Evolutionary conservation across 37 sponge, comb jelly and placozoan species (phyloP).

Genomic region (Lycopodina hypogea): DNA sequence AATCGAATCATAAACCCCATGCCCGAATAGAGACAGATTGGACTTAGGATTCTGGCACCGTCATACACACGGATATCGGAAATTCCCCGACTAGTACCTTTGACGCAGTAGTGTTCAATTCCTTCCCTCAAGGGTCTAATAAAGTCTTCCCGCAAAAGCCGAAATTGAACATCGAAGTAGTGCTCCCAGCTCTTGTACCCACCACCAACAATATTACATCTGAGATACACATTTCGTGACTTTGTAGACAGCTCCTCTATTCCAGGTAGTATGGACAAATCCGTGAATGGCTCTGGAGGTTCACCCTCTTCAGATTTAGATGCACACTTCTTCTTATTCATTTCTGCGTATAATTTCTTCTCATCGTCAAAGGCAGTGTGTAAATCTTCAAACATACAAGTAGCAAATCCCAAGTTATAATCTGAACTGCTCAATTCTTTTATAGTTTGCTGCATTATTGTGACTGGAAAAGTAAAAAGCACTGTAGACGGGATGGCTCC

Average conservation of each 20-base stretch:
- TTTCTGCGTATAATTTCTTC: not conserved
- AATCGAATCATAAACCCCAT: slow-evolving; percentile 63
- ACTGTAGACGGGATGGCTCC: slow-evolving; percentile 8
- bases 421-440: not conserved
- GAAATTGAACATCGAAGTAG: slow-evolving; percentile 79
- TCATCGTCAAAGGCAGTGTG: not conserved
- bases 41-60: slow-evolving; percentile 43
- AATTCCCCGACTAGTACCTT: not conserved
- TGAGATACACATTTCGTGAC: slow-evolving; percentile 22
- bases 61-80: slow-evolving; percentile 59
- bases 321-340: not conserved
- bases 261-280: slow-evolving; percentile 32
- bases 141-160: slow-evolving; percentile 86
- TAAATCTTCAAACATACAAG: slow-evolving; percentile 7
- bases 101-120: slow-evolving; percentile 18
- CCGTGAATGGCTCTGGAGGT: slow-evolving; percentile 37
- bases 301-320: not conserved
- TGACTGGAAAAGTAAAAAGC: slow-evolving; percentile 7
- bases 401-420: not conserved
- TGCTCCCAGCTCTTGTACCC: slow-evolving; percentile 64
- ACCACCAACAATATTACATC: slow-evolving; percentile 49
- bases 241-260: slow-evolving; percentile 18
- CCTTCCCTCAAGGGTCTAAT: slow-evolving; percentile 75
- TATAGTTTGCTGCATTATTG: slow-evolving; percentile 1
- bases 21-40: slow-evolving; percentile 65